phyloP scores from a whole-genome alignment of 2,888 invertebrate genomes.

The Sinohyriopsis cumingii region DNA sequence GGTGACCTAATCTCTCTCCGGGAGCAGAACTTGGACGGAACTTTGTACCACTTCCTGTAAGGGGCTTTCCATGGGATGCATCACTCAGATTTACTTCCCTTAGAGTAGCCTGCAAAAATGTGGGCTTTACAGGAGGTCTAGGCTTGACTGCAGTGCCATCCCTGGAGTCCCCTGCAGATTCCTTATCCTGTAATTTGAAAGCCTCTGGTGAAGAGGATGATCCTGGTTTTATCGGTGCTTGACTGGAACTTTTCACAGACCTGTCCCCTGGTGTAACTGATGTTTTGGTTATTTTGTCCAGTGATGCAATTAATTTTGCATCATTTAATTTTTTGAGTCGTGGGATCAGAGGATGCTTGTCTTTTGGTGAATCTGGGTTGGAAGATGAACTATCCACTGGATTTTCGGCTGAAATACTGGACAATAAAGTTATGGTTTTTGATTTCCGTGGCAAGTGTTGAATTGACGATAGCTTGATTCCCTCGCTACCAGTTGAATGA shows the following conservation, averaged over 20 bases:
- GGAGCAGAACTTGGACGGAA: slow-evolving; percentile 23
- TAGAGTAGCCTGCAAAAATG: slow-evolving; percentile 42
- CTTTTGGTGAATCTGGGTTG: slow-evolving; percentile 44
- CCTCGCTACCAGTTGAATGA: too few relatives aligned
- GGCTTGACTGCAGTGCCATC: slow-evolving; percentile 30
- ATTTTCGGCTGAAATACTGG: neutral
- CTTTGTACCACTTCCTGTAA: slow-evolving; percentile 14
- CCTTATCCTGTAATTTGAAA: neutral
- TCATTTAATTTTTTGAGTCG: too few relatives aligned
- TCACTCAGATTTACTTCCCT: slow-evolving; percentile 40
- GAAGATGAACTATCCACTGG: slow-evolving; percentile 30
- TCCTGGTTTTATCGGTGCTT: slow-evolving; percentile 3
- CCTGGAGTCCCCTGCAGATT: neutral
- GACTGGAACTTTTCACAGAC: neutral
- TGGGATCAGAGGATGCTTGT: slow-evolving; percentile 10
- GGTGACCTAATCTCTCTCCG: slow-evolving; percentile 14
- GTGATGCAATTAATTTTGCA: too few relatives aligned
- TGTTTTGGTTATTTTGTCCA: too few relatives aligned
- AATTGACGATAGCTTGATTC: too few relatives aligned
- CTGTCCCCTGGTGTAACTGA: too few relatives aligned
- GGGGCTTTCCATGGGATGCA: slow-evolving; percentile 13
- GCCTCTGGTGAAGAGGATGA: neutral
- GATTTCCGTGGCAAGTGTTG: too few relatives aligned
- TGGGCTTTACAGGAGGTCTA: slow-evolving; percentile 56
- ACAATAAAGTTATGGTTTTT: neutral